Percentiles rank a stretch among this genome's conserved stretches.
Evolutionary conservation across 2,797 vertebrate species (phyloP).

Genomic region (Gila robusta): DNA sequence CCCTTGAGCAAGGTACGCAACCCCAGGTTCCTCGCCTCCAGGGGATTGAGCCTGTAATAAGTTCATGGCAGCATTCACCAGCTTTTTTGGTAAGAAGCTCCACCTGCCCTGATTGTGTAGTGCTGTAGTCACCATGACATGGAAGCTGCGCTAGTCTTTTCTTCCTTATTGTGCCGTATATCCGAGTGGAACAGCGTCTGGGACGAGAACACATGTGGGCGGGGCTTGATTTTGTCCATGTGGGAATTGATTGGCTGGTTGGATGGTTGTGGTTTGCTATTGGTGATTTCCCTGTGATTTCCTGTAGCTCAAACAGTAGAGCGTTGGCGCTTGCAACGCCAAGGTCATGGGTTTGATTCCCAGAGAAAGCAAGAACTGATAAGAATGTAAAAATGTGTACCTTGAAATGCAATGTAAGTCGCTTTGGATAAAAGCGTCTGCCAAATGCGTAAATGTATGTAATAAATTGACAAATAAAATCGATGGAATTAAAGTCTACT

Average conservation of each 20-base stretch:
- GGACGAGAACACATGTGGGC: not conserved
- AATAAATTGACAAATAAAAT: not conserved
- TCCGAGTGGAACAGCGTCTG: not conserved
- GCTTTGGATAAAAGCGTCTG: too few relatives aligned
- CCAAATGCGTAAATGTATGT: too few relatives aligned
- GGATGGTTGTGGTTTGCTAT: too few relatives aligned
- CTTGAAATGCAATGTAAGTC: too few relatives aligned
- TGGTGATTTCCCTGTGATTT: too few relatives aligned
- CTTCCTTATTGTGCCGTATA: not conserved
- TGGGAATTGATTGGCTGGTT: too few relatives aligned
- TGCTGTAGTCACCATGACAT: not conserved
- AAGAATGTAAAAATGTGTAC: too few relatives aligned
- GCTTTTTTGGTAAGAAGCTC: not conserved
- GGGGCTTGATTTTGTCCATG: too few relatives aligned
- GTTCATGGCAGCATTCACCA: not conserved
- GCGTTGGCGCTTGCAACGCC: too few relatives aligned
- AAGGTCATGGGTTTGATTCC: too few relatives aligned
- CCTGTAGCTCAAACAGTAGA: too few relatives aligned
- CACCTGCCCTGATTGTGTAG: not conserved
- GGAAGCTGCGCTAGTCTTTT: not conserved
- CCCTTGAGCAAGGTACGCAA: slow-evolving; percentile 1
- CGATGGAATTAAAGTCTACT: not conserved
- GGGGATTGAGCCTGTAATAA: not conserved
- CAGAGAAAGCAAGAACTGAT: too few relatives aligned
- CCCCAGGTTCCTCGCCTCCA: not conserved